Percentiles rank a stretch among this genome's conserved stretches.
Conservation (phyloP, 2,888 invertebrate species). For the Bugulina stolonifera region DNA sequence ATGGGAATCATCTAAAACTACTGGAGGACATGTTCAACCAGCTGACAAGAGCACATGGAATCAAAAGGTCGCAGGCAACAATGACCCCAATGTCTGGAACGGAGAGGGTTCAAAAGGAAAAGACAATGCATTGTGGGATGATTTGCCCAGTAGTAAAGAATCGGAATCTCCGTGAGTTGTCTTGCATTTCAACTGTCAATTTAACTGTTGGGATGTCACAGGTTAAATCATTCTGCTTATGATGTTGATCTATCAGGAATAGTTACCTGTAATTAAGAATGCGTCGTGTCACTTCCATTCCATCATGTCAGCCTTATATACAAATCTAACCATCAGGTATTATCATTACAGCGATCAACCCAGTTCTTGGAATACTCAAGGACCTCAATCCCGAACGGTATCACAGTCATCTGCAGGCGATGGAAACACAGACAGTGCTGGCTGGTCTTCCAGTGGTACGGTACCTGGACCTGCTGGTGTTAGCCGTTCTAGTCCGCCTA, state of each 20-base stretch:
- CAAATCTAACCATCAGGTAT: too few relatives aligned
- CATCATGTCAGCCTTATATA: too few relatives aligned
- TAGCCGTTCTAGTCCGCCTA: slow-evolving; percentile 20
- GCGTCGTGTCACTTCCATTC: too few relatives aligned
- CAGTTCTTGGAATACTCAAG: slow-evolving; percentile 1
- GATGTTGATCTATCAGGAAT: too few relatives aligned
- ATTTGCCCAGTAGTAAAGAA: slow-evolving; percentile 7
- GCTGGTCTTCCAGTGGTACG: background rate
- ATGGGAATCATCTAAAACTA: slow-evolving; percentile 42
- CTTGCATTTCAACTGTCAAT: too few relatives aligned
- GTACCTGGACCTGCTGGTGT: background rate
- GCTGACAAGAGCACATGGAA: slow-evolving; percentile 26
- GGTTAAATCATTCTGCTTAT: too few relatives aligned
- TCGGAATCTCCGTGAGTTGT: background rate
- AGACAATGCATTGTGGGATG: slow-evolving; percentile 25
- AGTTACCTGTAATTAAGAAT: too few relatives aligned
- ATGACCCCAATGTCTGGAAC: slow-evolving; percentile 22
- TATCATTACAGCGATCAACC: background rate
- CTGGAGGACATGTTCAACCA: background rate
- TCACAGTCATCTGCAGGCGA: slow-evolving; percentile 1
- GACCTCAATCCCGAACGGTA: background rate
- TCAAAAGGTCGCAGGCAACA: slow-evolving; percentile 24
- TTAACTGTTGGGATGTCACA: too few relatives aligned
- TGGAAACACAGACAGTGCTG: background rate
- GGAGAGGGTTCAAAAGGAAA: slow-evolving; percentile 20